Percentiles rank a stretch among this genome's conserved stretches.
These are phyloP conservation scores for Gadus chalcogrammus DNA, from an alignment of 2,113 vertebrate genomes.

Conservation along the genomic window DNA sequence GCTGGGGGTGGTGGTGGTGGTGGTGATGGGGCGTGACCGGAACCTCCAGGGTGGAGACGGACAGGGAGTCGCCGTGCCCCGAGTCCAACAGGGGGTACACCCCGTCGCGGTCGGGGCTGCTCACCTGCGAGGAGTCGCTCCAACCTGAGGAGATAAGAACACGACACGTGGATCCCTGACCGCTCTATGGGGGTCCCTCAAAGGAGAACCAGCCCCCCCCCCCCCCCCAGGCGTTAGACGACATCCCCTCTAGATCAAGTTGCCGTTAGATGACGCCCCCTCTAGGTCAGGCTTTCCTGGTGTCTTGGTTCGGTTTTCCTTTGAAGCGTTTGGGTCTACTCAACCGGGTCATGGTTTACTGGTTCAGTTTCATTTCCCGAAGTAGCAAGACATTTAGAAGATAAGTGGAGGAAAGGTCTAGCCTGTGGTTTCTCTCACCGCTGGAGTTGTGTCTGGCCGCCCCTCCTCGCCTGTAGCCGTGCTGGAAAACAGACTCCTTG, in stretches of 20 bases:
- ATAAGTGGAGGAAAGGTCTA: too few species aligned
- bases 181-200: neutral
- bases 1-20: conserved; percentile 51
- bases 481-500: conserved; percentile 85
- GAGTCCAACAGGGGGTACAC: conserved; percentile 83
- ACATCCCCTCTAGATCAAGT: too few species aligned
- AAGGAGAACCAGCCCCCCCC: neutral
- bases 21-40: conserved; percentile 79
- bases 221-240: too few species aligned
- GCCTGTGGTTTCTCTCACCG: conserved; percentile 65
- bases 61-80: conserved; percentile 85
- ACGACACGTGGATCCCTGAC: neutral
- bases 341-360: too few species aligned
- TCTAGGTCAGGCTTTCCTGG: too few species aligned
- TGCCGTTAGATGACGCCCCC: too few species aligned
- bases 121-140: conserved; percentile 93
- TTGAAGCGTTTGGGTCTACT: too few species aligned
- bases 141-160: conserved; percentile 66
- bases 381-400: too few species aligned
- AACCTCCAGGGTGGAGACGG: conserved; percentile 81
- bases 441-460: conserved; percentile 75
- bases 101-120: conserved; percentile 86
- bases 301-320: too few species aligned
- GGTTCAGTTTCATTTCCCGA: too few species aligned
- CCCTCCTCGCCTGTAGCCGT: conserved; percentile 77